Percentiles rank a stretch among this genome's conserved stretches.
Evolutionary conservation across 30 jellyfish, hydroid and myxozoan genomes (phyloP).

Genomic region (Pelagia noctiluca): DNA sequence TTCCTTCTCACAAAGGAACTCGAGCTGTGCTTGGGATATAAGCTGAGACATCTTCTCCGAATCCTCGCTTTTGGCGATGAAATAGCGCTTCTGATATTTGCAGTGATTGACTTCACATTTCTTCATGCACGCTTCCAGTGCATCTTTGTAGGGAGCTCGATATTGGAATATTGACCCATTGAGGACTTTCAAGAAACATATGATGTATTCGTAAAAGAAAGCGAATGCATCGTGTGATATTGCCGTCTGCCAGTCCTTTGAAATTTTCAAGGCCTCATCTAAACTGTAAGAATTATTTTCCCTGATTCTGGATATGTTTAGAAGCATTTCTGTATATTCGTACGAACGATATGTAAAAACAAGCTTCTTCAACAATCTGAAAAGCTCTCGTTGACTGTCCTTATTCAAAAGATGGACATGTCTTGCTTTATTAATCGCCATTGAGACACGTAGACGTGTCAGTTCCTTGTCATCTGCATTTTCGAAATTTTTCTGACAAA

Average conservation of each 20-base stretch:
- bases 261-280: slow-evolving; percentile 41
- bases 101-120: neutral
- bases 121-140: slow-evolving; percentile 39
- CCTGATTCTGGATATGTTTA: slow-evolving; percentile 51
- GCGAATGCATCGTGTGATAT: slow-evolving; percentile 57
- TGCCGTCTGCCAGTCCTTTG: slow-evolving; percentile 22
- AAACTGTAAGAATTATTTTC: slow-evolving; percentile 11
- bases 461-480: slow-evolving; percentile 29
- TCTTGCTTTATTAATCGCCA: slow-evolving; percentile 34
- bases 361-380: slow-evolving; percentile 24
- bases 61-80: neutral
- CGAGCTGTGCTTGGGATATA: neutral
- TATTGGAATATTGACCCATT: slow-evolving; percentile 24
- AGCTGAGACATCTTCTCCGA: neutral
- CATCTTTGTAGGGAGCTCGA: slow-evolving; percentile 34
- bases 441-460: slow-evolving; percentile 8
- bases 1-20: neutral
- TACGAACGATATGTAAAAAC: slow-evolving; percentile 17
- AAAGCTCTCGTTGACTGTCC: neutral
- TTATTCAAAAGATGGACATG: slow-evolving; percentile 31
- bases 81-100: neutral
- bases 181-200: slow-evolving; percentile 40
- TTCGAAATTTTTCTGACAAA: slow-evolving; percentile 4
- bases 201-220: slow-evolving; percentile 38
- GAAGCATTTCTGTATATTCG: slow-evolving; percentile 27